Base-by-base conservation (phyloP, 2,113 vertebrate genomes). In the Vidua chalybeata region DNA sequence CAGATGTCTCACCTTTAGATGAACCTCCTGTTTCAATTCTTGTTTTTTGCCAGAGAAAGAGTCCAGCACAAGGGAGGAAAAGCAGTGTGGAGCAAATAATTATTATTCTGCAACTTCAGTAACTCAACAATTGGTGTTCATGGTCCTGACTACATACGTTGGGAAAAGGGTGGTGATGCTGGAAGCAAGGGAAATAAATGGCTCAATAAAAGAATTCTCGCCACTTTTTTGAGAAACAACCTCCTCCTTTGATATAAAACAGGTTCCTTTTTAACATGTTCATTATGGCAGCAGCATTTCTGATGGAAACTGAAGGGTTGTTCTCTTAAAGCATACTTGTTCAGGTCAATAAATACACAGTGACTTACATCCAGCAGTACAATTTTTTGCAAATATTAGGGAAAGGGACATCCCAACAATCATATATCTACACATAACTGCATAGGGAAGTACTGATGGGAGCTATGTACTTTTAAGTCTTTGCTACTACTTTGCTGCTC, bases 1-100 rank as follows among this genome's bases (percentile, higher is more conserved):
- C 56, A 89, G 67, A 62, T 14, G 8, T 84, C 73, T 94, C 94
- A 93, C 85, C 59, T 97, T 96, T 89, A 71, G 72, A 56, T 61
- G 43, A 92, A 86, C 41, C 48, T 62, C 74, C 49, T 66, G 39
- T 93, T 93, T 76, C 54, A 79, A 3, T 82, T 82, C 84, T 59
- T 89, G 16, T 45, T 92, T 76, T 69, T 91, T 49, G 31, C 59
- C 46, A 85, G 35, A 67, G n/a, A 84, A 94, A 46, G 61, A 84
- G 23, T 20, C 33, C 52, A 37, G 21, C 1, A 5, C 33, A 66
- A 58, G 26, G 21, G 51, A 81, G 8, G 19, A 61, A 35, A 80
- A 87, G 67, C 71, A 80, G 24, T 56, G 67, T 49, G 69, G 14
- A 91, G 77, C 41, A 95, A 92, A 91, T 95, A 83, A 88, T 49